Evolutionary conservation across 2,113 vertebrate genomes (phyloP).

Genomic region (Mugil cephalus): DNA sequence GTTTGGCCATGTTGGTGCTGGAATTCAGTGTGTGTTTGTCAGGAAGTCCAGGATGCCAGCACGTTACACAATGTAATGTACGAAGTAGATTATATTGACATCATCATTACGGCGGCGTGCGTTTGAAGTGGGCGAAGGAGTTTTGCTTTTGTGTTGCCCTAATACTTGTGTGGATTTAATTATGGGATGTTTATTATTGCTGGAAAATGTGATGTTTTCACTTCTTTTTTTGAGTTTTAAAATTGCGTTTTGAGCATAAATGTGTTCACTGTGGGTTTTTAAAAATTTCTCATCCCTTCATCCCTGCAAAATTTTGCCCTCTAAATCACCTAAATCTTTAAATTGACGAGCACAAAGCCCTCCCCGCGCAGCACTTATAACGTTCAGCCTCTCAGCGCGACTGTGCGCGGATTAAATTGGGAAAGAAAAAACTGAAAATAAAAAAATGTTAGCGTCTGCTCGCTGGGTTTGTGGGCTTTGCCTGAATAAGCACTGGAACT

Average conservation of each 20-base stretch:
- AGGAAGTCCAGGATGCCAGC: constrained; percentile 34
- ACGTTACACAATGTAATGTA: constrained; percentile 26
- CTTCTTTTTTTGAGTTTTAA: background rate
- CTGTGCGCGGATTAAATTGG: constrained; percentile 24
- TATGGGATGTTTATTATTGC: no score
- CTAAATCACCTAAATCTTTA: background rate
- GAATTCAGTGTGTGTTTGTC: constrained; percentile 25
- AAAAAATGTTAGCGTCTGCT: constrained; percentile 4
- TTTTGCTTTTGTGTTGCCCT: no score
- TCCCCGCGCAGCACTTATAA: background rate
- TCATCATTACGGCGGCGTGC: constrained; percentile 10
- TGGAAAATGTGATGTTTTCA: background rate
- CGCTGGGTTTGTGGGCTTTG: constrained; percentile 44
- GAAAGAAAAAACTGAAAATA: constrained; percentile 6
- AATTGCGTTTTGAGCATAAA: no score
- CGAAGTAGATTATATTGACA: constrained; percentile 14
- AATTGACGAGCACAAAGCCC: background rate
- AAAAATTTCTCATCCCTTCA: background rate
- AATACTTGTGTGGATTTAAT: no score
- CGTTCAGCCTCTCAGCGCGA: constrained; percentile 3
- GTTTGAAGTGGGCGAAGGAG: background rate
- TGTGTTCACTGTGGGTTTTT: no score
- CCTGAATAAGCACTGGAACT: constrained; percentile 81
- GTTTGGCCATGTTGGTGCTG: constrained; percentile 43
- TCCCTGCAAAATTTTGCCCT: background rate